Percentiles rank a stretch among this genome's conserved stretches.
These are phyloP conservation scores for Oceanites oceanicus DNA, from an alignment of 2,113 vertebrate genomes.

Conservation along the genomic window DNA sequence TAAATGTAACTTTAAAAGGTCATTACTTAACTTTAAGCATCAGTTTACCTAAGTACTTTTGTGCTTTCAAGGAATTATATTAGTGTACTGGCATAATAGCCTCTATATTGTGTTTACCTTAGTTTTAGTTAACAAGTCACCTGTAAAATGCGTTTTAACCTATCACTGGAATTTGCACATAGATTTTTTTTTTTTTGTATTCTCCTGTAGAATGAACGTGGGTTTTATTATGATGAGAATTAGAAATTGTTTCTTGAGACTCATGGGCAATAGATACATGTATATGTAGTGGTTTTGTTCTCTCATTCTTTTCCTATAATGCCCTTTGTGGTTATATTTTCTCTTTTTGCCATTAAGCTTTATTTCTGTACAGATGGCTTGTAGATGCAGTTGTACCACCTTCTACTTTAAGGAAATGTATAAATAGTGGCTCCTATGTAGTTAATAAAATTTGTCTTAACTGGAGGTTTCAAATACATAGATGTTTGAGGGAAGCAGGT, in stretches of 20 bases:
- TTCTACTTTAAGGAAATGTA: background rate
- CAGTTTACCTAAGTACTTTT: background rate
- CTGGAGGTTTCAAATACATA: background rate
- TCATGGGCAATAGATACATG: background rate
- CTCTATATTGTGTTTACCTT: background rate
- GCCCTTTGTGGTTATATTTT: background rate
- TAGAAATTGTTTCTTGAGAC: background rate
- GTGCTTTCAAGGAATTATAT: background rate
- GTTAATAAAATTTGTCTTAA: background rate
- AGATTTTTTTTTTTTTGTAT: background rate
- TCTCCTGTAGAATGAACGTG: background rate
- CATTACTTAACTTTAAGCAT: background rate
- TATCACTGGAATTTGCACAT: background rate
- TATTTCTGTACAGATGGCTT: background rate
- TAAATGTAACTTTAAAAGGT: background rate
- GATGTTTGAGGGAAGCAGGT: background rate
- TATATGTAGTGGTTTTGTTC: background rate
- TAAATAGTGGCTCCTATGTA: background rate
- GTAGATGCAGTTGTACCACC: background rate
- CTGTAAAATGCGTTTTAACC: background rate
- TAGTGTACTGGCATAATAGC: background rate
- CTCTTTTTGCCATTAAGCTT: background rate
- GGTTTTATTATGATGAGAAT: background rate
- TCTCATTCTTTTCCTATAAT: background rate
- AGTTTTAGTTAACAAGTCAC: background rate